Evolutionary conservation across 2,888 invertebrate species (phyloP), one percentile per base, ranked within the genome.

Genomic region (Drosophila multiciliata): DNA sequence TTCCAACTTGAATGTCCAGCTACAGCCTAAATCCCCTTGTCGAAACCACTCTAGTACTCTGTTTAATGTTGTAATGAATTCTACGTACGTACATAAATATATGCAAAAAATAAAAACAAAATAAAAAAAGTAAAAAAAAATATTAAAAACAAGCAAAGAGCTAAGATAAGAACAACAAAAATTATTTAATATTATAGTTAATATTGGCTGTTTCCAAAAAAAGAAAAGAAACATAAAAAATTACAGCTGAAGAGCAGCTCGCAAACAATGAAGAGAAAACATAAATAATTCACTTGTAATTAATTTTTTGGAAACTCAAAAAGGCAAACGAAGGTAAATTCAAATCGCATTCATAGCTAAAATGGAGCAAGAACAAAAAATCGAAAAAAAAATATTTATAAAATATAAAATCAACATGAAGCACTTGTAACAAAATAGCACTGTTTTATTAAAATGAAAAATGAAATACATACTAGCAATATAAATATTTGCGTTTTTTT

Each of bases 391-490:
- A 49, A 49, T 26, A 49, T 17, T 26, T 60, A 78, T 58, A 42
- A 59, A 62, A 63, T 77, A 71, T 50, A 66, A 59, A 67, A 82
- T 55, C 52, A 65, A 69, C 87, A 75, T 72, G 88, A 87, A 75
- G 85, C 89, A 89, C 83, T 87, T 89, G 89, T 89, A 89, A 87
- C 87, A 88, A 89, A 87, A 85, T 87, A 89, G 89, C 88, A 88
- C 87, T 89, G 89, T 88, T 86, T 86, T 88, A 83, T 89, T 86
- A 87, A 84, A 85, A 78, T 54, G 66, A 78, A 75, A 83, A 87
- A 66, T 67, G 72, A 80, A 80, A 87, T 81, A 86, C 86, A 87
- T 78, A 87, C 71, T 89, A 86, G 80, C 81, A 83, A 87, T 83
- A 82, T 70, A 81, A 71, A 66, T 40, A 9, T 61, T 64, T 73